Base-by-base conservation (phyloP, 2,113 vertebrate species). In the Indicator maculatus region DNA sequence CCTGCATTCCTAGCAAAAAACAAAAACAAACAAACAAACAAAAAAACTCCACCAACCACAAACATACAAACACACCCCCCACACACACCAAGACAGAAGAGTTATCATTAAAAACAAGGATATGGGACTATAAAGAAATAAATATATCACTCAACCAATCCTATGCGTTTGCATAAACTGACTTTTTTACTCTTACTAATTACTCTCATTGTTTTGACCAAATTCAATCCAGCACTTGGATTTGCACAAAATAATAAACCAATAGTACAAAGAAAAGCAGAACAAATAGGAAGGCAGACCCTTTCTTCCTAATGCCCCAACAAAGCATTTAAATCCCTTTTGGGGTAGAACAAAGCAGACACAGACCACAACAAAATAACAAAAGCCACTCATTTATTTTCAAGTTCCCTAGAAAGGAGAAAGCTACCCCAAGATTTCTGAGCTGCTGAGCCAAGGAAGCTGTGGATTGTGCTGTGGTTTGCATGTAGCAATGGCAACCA, bases 341-440 rank as follows among this genome's bases (percentile, higher is more conserved):
- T 61, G 88, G 85, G 83, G 79, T 14, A 36, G 85, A 96, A 96
- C 95, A 96, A 96, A 96, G 96, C 83, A 47, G 65, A 93, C 85
- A 85, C 58, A 94, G 87, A 95, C 93, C 91, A 95, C 95, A 96
- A 95, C 94, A 96, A 96, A 95, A 91, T 91, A 93, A 96, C 95
- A 97, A 95, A 96, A 93, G 94, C 28, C 89, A 88, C 88, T 93
- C 72, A 91, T 95, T 97, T 96, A 95, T 96, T 96, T 95, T 81
- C 94, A 90, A 95, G 61, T 84, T 95, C 76, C 88, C 76, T 33
- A 61, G 89, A 93, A 95, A 81, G 58, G 76, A 50, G 70, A 88
- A 92, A 88, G 70, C 91, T 91, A 50, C 91, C 65, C 87, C 60
- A 92, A 93, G 84, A 88, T 78, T 79, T 77, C 9, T 24, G 82